Base-by-base conservation (phyloP, 35 echinoderm and acorn worm genomes). In the Heliocidaris tuberculata region DNA sequence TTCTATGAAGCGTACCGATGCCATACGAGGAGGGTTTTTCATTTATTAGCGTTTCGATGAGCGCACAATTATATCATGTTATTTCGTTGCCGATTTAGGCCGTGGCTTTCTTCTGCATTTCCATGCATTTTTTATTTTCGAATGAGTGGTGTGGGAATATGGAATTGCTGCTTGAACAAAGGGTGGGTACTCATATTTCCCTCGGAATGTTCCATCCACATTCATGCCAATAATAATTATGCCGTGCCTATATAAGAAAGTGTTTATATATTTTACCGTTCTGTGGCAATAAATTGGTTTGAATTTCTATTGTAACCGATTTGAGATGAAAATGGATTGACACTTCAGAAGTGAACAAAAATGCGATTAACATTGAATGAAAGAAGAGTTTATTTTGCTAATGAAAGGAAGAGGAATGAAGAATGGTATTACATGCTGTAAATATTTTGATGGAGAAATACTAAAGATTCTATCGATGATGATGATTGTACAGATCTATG, bases 171-270 rank as follows among this genome's bases (percentile, higher is more conserved):
- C 27, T 78, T 78, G 65, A 78, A 78, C 65, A 78, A 78, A 78
- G 65, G 65, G 27, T 78, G 65, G 65, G 21, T 78, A 78, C 17
- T 78, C n/a, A 78, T 19, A 24, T 78, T n/a, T n/a, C 7, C 21
- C 65, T 78, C 17, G 21, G 65, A 78, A 78, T 78, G 21, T 78
- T 27, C 6, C 65, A 78, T n/a, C 65, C 65, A 78, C 65, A 7
- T n/a, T 78, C 65, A 78, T 78, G 65, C 65, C 65, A 78, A 78
- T 78, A 78, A 78, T 78, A 78, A 78, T 78, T 78, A 78, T 78
- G 65, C 65, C 21, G 65, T 78, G 65, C 65, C 65, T 78, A 17
- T 78, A 0, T 78, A 56, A 56, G 27, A 78, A 78, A 78, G 21
- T n/a, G 65, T 78, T 19, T 78, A 0, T 78, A 78, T 78, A 78